A percentile compares a stretch with the other conserved stretches of the same genome.
phyloP scores from a whole-genome alignment of 2,113 vertebrate genomes.

The Microcebus murinus region DNA sequence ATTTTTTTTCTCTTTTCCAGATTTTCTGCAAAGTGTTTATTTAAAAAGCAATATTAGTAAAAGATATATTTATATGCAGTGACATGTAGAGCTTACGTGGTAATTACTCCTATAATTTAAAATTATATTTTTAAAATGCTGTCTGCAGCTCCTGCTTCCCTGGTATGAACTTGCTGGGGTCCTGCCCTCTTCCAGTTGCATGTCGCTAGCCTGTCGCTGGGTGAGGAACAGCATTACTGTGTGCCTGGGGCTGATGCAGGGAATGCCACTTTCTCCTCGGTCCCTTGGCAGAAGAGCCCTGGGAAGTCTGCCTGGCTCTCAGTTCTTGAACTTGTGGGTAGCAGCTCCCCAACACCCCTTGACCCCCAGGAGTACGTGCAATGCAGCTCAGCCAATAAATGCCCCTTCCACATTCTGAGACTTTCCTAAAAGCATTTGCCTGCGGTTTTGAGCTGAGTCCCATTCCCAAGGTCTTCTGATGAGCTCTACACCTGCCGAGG shows the following conservation, averaged over 20 bases:
- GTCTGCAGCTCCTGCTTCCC: not conserved
- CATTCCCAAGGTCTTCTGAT: not conserved
- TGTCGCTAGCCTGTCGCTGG: not conserved
- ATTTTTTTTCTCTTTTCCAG: not conserved
- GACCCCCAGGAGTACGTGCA: not conserved
- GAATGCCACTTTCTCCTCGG: not conserved
- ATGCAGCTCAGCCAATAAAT: not conserved
- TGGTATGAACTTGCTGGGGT: not conserved
- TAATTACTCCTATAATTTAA: slow-evolving; percentile 33
- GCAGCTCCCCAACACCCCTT: not conserved
- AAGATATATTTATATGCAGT: not conserved
- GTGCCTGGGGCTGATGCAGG: not conserved
- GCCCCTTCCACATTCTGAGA: not conserved
- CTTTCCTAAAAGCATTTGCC: not conserved
- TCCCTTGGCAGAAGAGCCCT: not conserved
- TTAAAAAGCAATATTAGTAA: slow-evolving; percentile 46
- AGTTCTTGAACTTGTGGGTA: not conserved
- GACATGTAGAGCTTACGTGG: slow-evolving; percentile 1
- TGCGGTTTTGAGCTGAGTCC: not conserved
- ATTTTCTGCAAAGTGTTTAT: slow-evolving; percentile 25
- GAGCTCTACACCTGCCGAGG: not conserved
- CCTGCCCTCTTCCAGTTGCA: not conserved
- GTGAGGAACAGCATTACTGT: not conserved
- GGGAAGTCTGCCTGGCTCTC: not conserved
- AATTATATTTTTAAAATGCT: not conserved